Percentiles rank a stretch among this genome's conserved stretches.
Conservation (phyloP, 2,797 vertebrate species). For the Tangara arthus region DNA sequence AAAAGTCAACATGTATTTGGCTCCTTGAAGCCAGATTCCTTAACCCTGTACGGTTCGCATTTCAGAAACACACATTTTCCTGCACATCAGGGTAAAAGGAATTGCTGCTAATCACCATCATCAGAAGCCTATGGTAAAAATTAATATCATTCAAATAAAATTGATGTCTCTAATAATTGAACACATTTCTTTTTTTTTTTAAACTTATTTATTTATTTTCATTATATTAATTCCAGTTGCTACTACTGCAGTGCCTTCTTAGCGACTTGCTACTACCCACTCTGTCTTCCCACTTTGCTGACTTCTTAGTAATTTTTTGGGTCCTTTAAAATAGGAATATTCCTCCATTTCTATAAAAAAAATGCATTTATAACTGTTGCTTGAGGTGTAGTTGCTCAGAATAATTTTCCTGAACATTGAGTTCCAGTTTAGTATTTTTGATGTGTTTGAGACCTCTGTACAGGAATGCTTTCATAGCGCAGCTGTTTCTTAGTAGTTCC, state of each 20-base stretch:
- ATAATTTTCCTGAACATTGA: neutral
- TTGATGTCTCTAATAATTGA: neutral
- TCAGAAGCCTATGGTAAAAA: neutral
- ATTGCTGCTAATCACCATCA: neutral
- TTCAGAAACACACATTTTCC: neutral
- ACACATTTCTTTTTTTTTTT: neutral
- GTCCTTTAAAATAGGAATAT: neutral
- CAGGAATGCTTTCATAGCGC: slow-evolving; percentile 44
- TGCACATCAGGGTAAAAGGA: neutral
- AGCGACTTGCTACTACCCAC: neutral
- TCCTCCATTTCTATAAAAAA: neutral
- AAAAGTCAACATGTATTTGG: neutral
- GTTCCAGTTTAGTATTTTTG: slow-evolving; percentile 13
- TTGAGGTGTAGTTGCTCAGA: neutral
- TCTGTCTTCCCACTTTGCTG: neutral
- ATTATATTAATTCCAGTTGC: neutral
- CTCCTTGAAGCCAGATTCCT: neutral
- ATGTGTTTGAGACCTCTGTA: neutral
- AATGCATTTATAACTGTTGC: neutral
- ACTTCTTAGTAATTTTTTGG: neutral
- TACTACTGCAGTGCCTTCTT: neutral
- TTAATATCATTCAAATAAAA: neutral
- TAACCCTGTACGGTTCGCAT: neutral
- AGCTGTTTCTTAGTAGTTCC: slow-evolving; percentile 45
- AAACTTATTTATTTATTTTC: neutral